These are phyloP conservation scores for Ormyrus pomaceus DNA, from an alignment of 2,888 invertebrate genomes.

Conservation along the genomic window DNA sequence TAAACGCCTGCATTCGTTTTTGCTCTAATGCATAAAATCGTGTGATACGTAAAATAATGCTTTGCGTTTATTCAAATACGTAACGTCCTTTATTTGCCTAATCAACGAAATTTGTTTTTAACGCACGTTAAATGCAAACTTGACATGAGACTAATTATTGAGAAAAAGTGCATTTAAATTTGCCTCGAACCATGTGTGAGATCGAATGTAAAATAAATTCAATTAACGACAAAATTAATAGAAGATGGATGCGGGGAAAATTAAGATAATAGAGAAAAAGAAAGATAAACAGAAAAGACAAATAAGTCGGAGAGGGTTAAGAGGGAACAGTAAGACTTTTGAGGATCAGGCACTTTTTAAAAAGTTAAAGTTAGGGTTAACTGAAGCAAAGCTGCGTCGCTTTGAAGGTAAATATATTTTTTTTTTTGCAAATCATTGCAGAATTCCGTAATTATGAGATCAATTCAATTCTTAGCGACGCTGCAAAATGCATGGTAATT, in stretches of 20 bases:
- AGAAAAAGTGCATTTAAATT: not conserved
- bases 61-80: not conserved
- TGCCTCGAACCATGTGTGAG: not conserved
- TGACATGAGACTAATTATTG: not conserved
- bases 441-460: conserved; percentile 30
- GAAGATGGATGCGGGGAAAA: conserved; percentile 19
- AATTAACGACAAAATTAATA: conserved; percentile 3
- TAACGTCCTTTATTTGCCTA: not conserved
- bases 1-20: conserved; percentile 41
- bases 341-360: conserved; percentile 38
- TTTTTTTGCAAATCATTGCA: conserved; percentile 3
- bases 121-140: conserved; percentile 1
- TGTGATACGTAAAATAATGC: conserved; percentile 28
- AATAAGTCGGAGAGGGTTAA: conserved; percentile 14
- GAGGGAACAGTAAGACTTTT: conserved; percentile 17
- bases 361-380: conserved; percentile 69
- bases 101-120: not conserved
- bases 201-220: conserved; percentile 22
- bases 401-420: conserved; percentile 63
- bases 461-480: conserved; percentile 35
- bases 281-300: conserved; percentile 5
- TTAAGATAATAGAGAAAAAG: conserved; percentile 15
- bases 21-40: conserved; percentile 47
- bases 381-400: conserved; percentile 69
- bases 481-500: conserved; percentile 45